These are phyloP conservation scores for Hafferia zeledoni DNA, from an alignment of 2,797 vertebrate genomes.

Conservation along the genomic window DNA sequence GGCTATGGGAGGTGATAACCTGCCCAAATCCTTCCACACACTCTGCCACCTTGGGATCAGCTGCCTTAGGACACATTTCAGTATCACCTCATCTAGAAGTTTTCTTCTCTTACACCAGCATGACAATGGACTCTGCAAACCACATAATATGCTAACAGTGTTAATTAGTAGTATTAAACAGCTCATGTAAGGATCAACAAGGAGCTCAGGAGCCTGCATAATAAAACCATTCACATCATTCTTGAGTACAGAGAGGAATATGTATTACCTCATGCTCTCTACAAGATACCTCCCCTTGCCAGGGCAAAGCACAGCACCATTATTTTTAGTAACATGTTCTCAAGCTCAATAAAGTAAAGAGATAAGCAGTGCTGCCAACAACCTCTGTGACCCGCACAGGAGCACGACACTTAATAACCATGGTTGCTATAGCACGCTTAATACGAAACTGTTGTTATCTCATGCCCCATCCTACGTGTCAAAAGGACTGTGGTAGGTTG, in stretches of 20 bases:
- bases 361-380: not conserved
- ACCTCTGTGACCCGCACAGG: not conserved
- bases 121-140: not conserved
- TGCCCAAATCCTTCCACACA: not conserved
- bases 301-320: not conserved
- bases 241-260: not conserved
- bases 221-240: not conserved
- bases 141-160: not conserved
- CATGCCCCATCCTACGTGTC: not conserved
- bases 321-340: not conserved
- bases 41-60: not conserved
- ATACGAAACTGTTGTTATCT: not conserved
- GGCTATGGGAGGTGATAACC: not conserved
- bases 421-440: not conserved
- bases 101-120: not conserved
- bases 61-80: not conserved
- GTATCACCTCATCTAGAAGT: not conserved
- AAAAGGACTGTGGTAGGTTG: not conserved
- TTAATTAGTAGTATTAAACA: not conserved
- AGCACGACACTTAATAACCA: not conserved
- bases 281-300: not conserved
- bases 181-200: not conserved
- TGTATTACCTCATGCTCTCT: not conserved
- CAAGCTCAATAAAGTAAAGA: not conserved
- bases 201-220: not conserved